phyloP scores from a whole-genome alignment of 1,140 invertebrate species.

The Anadara kagoshimensis region DNA sequence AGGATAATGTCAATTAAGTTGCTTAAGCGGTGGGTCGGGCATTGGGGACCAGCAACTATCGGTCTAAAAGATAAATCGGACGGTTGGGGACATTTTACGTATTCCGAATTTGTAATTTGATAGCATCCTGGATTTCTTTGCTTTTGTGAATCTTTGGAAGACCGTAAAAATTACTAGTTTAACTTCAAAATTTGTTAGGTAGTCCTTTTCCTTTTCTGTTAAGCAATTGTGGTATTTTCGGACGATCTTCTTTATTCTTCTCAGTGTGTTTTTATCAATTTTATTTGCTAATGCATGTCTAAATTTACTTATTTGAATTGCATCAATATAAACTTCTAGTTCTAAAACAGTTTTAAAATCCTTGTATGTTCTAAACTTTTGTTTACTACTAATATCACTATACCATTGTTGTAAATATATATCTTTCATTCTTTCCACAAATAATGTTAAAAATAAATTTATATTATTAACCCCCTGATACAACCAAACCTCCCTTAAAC shows the following conservation, averaged over 20 bases:
- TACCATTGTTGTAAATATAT: no score
- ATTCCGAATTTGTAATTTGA: not conserved
- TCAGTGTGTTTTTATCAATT: not conserved
- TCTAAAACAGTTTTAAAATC: no score
- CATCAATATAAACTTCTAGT: no score
- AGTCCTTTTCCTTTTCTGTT: not conserved
- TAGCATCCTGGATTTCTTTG: not conserved
- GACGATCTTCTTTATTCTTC: not conserved
- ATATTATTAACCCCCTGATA: no score
- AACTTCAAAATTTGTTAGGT: slow-evolving; percentile 6
- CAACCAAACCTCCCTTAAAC: no score
- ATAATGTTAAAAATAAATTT: no score
- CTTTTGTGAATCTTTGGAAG: slow-evolving; percentile 12
- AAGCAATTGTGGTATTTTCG: not conserved
- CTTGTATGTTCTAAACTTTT: no score
- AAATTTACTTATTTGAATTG: no score
- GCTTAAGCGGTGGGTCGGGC: slow-evolving; percentile 5
- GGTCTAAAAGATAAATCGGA: slow-evolving; percentile 9
- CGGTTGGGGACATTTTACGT: not conserved
- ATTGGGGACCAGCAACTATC: slow-evolving; percentile 4
- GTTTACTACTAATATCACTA: no score
- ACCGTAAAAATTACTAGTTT: slow-evolving; percentile 24
- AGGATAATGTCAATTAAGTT: no score
- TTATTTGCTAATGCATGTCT: no score
- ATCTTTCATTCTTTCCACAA: no score